phyloP scores from a whole-genome alignment of 2,888 invertebrate species.

The Cotesia congregata region DNA sequence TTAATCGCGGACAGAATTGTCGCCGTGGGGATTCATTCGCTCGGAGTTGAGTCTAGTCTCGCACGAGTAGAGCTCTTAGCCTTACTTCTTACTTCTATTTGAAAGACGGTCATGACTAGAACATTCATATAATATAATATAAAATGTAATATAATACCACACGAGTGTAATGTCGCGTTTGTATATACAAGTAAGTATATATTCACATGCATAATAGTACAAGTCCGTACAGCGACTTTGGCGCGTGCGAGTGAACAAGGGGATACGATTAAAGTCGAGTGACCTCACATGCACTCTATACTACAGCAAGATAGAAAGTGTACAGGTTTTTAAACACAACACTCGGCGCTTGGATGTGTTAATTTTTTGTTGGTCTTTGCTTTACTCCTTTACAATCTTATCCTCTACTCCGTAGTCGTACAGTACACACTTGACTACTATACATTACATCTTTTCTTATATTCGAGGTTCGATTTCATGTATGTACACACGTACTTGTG shows the following conservation, averaged over 20 bases:
- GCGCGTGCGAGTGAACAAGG: conserved; percentile 27
- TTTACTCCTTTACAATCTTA: background rate
- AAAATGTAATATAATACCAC: no score
- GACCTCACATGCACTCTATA: conserved; percentile 18
- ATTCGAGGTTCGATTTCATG: background rate
- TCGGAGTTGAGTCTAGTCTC: background rate
- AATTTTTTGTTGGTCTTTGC: background rate
- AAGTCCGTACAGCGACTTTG: conserved; percentile 1
- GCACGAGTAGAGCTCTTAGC: no score
- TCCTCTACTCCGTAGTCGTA: background rate
- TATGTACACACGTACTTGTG: background rate
- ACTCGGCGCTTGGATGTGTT: background rate
- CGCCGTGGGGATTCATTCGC: conserved; percentile 29
- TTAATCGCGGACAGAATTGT: conserved; percentile 29
- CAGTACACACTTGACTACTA: no score
- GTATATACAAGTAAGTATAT: conserved; percentile 11
- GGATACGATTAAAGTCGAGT: conserved; percentile 16
- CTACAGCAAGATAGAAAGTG: background rate
- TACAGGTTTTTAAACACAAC: background rate
- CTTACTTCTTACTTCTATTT: background rate
- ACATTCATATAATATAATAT: no score
- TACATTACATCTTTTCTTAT: background rate
- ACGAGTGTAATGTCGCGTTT: background rate
- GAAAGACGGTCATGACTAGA: background rate
- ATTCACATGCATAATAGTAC: background rate